These are phyloP conservation scores for Drosophila novamexicana DNA, from an alignment of 1,140 invertebrate species.

Conservation along the genomic window DNA sequence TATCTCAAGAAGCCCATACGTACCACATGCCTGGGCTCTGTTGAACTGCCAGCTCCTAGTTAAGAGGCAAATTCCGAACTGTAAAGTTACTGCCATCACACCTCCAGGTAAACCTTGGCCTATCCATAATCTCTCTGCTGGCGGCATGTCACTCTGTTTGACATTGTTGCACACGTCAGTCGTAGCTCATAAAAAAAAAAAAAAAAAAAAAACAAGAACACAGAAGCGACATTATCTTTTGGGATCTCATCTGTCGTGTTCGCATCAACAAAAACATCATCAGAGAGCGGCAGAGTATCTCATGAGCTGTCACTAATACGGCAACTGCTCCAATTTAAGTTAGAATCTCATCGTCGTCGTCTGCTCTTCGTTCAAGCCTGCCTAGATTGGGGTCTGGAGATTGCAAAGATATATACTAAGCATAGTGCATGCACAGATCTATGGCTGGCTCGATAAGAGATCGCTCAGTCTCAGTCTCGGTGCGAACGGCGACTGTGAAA, in stretches of 20 bases:
- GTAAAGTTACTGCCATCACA: slow-evolving; percentile 20
- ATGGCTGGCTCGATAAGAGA: slow-evolving; percentile 62
- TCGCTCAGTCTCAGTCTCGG: slow-evolving; percentile 58
- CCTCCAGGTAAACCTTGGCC: slow-evolving; percentile 46
- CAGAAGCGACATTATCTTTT: slow-evolving; percentile 57
- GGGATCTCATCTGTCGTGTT: slow-evolving; percentile 42
- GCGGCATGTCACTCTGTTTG: slow-evolving; percentile 51
- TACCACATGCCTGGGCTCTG: too few species aligned
- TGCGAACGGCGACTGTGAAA: slow-evolving; percentile 71
- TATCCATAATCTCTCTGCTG: slow-evolving; percentile 20
- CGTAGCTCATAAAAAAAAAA: slow-evolving; percentile 67
- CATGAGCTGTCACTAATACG: slow-evolving; percentile 62
- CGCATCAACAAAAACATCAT: slow-evolving; percentile 45
- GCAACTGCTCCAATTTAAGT: slow-evolving; percentile 64
- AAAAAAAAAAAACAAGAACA: slow-evolving; percentile 35
- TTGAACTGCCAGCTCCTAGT: too few species aligned
- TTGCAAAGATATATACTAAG: slow-evolving; percentile 42
- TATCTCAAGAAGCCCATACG: too few species aligned
- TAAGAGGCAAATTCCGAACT: background rate
- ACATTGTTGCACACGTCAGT: slow-evolving; percentile 70
- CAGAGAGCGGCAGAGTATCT: slow-evolving; percentile 23
- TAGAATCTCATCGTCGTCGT: slow-evolving; percentile 56
- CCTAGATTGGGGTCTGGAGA: slow-evolving; percentile 45
- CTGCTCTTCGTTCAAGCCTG: slow-evolving; percentile 29
- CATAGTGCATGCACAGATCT: slow-evolving; percentile 34